Base-by-base conservation (phyloP, 1,140 invertebrate genomes). In the Condylostylus longicornis region DNA sequence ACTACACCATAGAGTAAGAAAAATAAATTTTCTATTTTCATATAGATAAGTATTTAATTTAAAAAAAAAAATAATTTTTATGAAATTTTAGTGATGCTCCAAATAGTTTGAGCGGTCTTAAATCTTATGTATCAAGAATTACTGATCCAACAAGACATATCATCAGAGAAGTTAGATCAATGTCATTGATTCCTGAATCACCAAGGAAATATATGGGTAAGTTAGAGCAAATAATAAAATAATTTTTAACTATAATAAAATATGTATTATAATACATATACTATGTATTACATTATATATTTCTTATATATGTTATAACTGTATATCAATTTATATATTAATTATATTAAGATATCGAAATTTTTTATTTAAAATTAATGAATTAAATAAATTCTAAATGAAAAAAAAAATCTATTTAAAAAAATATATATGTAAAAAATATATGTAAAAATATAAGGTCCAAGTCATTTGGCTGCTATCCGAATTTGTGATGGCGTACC, bases 401-500 rank as follows among this genome's bases (percentile, higher is more conserved):
- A n/a, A n/a, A n/a, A n/a, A n/a, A n/a, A n/a, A n/a, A n/a, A n/a
- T n/a, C n/a, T n/a, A n/a, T n/a, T n/a, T n/a, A n/a, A n/a, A n/a
- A n/a, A n/a, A n/a, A n/a, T 12, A 12, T 23, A 23, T 6, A 23
- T 23, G 6, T 12, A 23, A 23, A 23, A 44, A 63, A 48, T 53
- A 54, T 44, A 50, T 50, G n/a, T 40, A 51, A 53, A 44, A 43
- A 42, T 34, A 43, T 40, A 51, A 75, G 72, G 71, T 58, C 67
- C 65, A 53, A 79, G 80, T 40, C 73, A 78, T 65, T 65, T 85
- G 53, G 72, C 82, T 25, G 81, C 78, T 61, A 69, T 85, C 47
- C 73, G 75, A 49, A 83, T 79, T 60, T 75, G 78, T 53, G 82
- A 78, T 45, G 78, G 75, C 45, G 79, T 72, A 55, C 72, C 73